A percentile compares a stretch with the other conserved stretches of the same genome.
These are phyloP conservation scores for Venturia canescens DNA, from an alignment of 1,140 invertebrate species.

Conservation along the genomic window DNA sequence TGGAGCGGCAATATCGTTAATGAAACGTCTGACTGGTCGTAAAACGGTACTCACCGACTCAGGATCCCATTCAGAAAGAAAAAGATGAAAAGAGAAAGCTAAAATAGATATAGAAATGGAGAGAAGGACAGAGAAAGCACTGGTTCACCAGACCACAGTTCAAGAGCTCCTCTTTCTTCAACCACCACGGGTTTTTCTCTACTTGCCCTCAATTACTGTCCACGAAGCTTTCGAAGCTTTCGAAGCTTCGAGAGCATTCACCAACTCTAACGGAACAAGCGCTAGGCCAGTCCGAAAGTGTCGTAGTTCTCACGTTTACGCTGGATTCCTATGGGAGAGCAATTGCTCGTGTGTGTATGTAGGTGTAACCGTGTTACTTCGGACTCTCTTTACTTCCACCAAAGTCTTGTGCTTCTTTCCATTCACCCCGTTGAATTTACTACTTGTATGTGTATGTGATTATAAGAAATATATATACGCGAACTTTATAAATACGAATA, in stretches of 20 bases:
- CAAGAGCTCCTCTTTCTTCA: conserved; percentile 33
- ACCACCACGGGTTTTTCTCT: conserved; percentile 58
- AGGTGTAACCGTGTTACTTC: background rate
- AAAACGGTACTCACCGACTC: background rate
- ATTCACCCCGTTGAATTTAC: conserved; percentile 1
- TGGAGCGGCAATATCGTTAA: conserved; percentile 60
- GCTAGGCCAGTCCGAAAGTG: conserved; percentile 40
- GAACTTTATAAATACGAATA: background rate
- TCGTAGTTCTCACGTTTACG: conserved; percentile 51
- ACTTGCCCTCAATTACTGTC: conserved; percentile 65
- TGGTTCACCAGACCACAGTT: conserved; percentile 40
- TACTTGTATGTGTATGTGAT: background rate
- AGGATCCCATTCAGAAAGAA: background rate
- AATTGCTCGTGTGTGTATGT: background rate
- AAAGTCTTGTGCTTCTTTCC: background rate
- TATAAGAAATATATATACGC: too few species aligned
- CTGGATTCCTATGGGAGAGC: conserved; percentile 49
- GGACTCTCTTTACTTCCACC: background rate
- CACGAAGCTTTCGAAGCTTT: conserved; percentile 48
- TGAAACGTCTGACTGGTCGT: conserved; percentile 60
- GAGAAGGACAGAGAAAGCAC: conserved; percentile 1
- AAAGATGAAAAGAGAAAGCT: too few species aligned
- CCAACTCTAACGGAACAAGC: conserved; percentile 60
- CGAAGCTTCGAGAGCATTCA: conserved; percentile 48
- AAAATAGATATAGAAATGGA: background rate